phyloP scores from a whole-genome alignment of 2,113 vertebrate genomes.

The Solenodon paradoxus region DNA sequence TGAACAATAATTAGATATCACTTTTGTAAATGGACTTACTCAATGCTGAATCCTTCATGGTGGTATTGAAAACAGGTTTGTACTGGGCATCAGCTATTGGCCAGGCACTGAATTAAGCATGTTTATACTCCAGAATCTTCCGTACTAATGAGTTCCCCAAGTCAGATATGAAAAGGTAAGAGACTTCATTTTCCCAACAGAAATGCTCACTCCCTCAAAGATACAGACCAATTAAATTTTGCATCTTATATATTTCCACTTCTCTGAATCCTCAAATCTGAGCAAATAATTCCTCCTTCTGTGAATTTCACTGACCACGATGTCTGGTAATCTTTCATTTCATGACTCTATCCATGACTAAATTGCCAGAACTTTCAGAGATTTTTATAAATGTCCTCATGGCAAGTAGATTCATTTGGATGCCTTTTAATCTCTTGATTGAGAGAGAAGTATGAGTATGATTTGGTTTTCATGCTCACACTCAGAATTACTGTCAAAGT shows the following conservation, averaged over 20 bases:
- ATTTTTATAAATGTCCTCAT: background rate
- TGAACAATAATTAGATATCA: background rate
- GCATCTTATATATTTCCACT: background rate
- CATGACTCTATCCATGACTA: background rate
- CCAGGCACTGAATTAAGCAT: background rate
- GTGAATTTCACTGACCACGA: background rate
- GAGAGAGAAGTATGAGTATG: background rate
- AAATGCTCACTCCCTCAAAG: background rate
- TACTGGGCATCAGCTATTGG: background rate
- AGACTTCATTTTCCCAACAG: background rate
- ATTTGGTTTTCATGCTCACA: background rate
- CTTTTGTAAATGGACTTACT: background rate
- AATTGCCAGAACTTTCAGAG: background rate
- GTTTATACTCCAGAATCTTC: background rate
- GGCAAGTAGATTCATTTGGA: background rate
- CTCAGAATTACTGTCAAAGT: too few species aligned
- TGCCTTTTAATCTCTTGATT: background rate
- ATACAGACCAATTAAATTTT: background rate
- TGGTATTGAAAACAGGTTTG: background rate
- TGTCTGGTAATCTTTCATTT: background rate
- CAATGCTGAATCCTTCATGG: background rate
- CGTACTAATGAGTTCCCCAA: background rate
- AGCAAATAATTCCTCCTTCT: background rate
- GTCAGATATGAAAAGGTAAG: background rate
- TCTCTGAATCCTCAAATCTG: background rate